A percentile compares a stretch with the other conserved stretches of the same genome.
phyloP scores from a whole-genome alignment of 1,140 invertebrate species.

The Drosophila miranda region DNA sequence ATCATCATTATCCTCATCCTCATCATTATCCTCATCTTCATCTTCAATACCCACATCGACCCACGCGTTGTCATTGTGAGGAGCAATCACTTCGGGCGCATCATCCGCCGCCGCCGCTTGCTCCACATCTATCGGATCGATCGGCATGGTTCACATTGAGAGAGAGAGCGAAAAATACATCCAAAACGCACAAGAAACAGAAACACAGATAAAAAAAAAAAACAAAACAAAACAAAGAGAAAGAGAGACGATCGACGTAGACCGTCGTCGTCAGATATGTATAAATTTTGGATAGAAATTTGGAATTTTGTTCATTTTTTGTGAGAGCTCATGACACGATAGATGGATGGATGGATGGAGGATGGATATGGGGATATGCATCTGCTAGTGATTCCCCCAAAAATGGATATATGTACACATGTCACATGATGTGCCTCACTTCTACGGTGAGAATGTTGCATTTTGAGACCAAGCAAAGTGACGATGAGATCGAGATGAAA shows the following conservation, averaged over 20 bases:
- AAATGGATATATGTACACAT: slow-evolving; percentile 28
- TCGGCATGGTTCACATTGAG: slow-evolving; percentile 36
- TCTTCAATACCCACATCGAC: slow-evolving; percentile 54
- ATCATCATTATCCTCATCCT: slow-evolving; percentile 37
- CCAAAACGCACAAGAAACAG: slow-evolving; percentile 47
- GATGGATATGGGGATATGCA: background rate
- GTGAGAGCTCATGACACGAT: slow-evolving; percentile 51
- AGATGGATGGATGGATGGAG: slow-evolving; percentile 21
- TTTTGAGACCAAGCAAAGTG: slow-evolving; percentile 28
- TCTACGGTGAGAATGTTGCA: slow-evolving; percentile 4
- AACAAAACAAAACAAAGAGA: slow-evolving; percentile 49
- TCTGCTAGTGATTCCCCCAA: no score
- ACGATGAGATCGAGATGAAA: slow-evolving; percentile 26
- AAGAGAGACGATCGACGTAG: slow-evolving; percentile 45
- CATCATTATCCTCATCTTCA: slow-evolving; percentile 42
- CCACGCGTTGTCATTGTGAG: slow-evolving; percentile 43
- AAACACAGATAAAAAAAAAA: slow-evolving; percentile 32
- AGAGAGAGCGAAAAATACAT: slow-evolving; percentile 31
- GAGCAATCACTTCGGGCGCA: slow-evolving; percentile 46
- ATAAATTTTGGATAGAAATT: slow-evolving; percentile 61
- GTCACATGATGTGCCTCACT: slow-evolving; percentile 6
- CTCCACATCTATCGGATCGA: slow-evolving; percentile 65
- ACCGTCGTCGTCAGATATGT: slow-evolving; percentile 36
- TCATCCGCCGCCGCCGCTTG: slow-evolving; percentile 44
- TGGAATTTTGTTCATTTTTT: slow-evolving; percentile 16